Percentiles rank a stretch among this genome's conserved stretches.
These are phyloP conservation scores for Plestiodon gilberti DNA, from an alignment of 2,113 vertebrate species.

Conservation along the genomic window DNA sequence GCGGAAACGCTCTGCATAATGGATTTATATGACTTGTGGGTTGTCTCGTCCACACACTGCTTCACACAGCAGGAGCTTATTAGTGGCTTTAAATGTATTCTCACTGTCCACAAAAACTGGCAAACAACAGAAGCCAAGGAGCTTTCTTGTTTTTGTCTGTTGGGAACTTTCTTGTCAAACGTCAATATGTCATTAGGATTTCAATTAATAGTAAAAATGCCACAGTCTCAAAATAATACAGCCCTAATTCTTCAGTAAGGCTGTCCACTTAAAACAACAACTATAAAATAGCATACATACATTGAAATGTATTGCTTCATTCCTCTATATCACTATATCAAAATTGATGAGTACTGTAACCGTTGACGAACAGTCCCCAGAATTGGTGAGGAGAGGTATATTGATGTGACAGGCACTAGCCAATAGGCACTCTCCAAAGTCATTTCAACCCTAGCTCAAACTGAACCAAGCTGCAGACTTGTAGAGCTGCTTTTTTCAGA, in stretches of 20 bases:
- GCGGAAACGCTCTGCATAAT: not conserved
- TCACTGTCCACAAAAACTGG: not conserved
- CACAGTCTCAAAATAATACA: not conserved
- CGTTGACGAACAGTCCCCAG: too few species aligned
- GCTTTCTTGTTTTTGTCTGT: not conserved
- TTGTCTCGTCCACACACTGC: not conserved
- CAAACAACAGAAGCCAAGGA: not conserved
- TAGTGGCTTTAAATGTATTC: conserved; percentile 4
- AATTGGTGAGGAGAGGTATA: too few species aligned
- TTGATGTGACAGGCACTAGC: not conserved
- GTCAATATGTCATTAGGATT: not conserved
- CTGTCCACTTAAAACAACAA: not conserved
- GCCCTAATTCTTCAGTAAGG: not conserved
- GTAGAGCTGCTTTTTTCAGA: not conserved
- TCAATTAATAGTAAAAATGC: not conserved
- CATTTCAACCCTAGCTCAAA: not conserved
- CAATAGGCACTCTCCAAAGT: not conserved
- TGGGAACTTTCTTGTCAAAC: not conserved
- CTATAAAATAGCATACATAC: not conserved
- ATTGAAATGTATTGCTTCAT: too few species aligned
- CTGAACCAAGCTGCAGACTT: not conserved
- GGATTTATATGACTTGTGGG: not conserved
- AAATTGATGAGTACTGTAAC: too few species aligned
- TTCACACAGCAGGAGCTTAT: not conserved
- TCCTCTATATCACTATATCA: too few species aligned